These are phyloP conservation scores for Berghia stephanieae DNA, from an alignment of 1,140 invertebrate species.

Conservation along the genomic window DNA sequence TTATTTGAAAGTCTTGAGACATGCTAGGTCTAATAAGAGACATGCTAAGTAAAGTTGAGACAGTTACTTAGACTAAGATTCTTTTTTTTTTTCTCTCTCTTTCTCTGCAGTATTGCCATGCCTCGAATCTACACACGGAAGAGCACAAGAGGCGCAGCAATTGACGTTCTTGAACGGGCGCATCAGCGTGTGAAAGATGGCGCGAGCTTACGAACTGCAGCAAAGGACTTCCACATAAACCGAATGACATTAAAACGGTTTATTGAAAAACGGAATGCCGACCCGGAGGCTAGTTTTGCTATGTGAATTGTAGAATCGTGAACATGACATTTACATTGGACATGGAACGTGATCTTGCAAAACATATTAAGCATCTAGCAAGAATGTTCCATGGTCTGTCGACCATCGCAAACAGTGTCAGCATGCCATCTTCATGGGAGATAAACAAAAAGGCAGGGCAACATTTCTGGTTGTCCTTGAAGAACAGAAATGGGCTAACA, in stretches of 20 bases:
- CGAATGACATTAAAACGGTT: not conserved
- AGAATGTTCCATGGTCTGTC: constrained; percentile 30
- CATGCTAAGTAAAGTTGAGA: no score
- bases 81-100: not conserved
- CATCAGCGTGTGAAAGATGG: not conserved
- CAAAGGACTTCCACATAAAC: constrained; percentile 1
- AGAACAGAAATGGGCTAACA: not conserved
- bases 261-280: not conserved
- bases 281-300: not conserved
- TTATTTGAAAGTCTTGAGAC: no score
- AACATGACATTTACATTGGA: not conserved
- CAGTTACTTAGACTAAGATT: no score
- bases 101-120: not conserved
- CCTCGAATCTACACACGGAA: not conserved
- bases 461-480: not conserved
- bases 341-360: constrained; percentile 26
- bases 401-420: constrained; percentile 90
- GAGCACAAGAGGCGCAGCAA: not conserved
- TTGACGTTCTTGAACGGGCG: constrained; percentile 1
- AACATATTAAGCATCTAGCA: constrained; percentile 25
- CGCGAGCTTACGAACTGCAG: not conserved
- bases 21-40: no score
- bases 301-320: not conserved
- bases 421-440: constrained; percentile 77
- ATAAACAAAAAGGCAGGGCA: not conserved